These are phyloP conservation scores for Macrostomum lignano DNA, from an alignment of 1,140 invertebrate genomes.

Conservation along the genomic window DNA sequence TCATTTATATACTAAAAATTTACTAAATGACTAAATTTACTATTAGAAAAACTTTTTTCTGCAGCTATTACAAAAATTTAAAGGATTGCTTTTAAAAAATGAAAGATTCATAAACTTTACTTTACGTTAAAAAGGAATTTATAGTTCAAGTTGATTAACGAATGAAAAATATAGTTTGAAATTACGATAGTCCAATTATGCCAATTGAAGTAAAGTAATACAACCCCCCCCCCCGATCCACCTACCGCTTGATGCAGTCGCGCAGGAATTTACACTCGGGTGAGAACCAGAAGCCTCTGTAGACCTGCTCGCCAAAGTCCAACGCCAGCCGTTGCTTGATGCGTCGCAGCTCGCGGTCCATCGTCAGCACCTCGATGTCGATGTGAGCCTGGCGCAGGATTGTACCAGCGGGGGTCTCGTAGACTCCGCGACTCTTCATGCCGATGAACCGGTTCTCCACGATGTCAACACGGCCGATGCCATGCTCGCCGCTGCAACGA, in stretches of 20 bases:
- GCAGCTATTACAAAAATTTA: too few species aligned
- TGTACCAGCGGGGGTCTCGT: slow-evolving; percentile 48
- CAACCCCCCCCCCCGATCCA: too few species aligned
- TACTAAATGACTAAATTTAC: too few species aligned
- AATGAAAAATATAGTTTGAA: too few species aligned
- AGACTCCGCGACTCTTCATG: slow-evolving; percentile 42
- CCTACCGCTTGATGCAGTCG: slow-evolving; percentile 36
- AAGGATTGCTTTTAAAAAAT: too few species aligned
- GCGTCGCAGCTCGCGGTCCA: slow-evolving; percentile 35
- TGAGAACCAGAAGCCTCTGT: slow-evolving; percentile 46
- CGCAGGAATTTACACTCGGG: slow-evolving; percentile 44
- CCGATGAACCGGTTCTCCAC: slow-evolving; percentile 55
- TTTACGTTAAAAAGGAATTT: too few species aligned
- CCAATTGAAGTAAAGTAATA: too few species aligned
- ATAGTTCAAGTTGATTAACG: too few species aligned
- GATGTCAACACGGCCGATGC: slow-evolving; percentile 50
- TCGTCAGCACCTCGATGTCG: slow-evolving; percentile 42
- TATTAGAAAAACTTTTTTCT: too few species aligned
- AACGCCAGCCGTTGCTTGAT: slow-evolving; percentile 22
- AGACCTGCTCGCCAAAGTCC: slow-evolving; percentile 27
- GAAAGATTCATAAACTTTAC: too few species aligned
- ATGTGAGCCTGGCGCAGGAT: slow-evolving; percentile 42
- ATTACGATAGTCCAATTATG: too few species aligned
- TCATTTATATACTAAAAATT: too few species aligned
- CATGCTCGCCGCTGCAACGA: slow-evolving; percentile 34